These are phyloP conservation scores for Miniopterus natalensis DNA, from an alignment of 2,113 vertebrate genomes.

Conservation along the genomic window DNA sequence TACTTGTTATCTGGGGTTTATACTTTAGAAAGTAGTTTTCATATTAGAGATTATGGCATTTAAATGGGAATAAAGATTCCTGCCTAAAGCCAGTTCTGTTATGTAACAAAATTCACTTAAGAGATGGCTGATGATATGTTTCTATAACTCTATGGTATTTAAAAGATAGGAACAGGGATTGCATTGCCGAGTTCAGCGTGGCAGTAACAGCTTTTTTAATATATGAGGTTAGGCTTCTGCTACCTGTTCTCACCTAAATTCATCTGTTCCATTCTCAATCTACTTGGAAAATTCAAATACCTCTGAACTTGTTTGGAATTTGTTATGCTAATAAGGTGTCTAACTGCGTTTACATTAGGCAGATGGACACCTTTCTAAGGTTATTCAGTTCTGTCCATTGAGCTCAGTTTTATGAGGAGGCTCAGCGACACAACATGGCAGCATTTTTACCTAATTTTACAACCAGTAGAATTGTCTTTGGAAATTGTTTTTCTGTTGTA, in stretches of 20 bases:
- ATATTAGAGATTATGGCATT: background rate
- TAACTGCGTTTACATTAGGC: too few relatives aligned
- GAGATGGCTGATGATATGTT: background rate
- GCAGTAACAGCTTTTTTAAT: background rate
- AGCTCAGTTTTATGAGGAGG: background rate
- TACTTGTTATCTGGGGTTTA: background rate
- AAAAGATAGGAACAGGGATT: background rate
- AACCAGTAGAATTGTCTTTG: background rate
- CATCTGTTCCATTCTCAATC: background rate
- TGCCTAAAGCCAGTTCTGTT: background rate
- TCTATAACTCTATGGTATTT: background rate
- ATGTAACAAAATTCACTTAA: background rate
- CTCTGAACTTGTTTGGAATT: background rate
- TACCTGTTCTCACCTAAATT: background rate
- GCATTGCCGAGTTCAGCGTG: background rate
- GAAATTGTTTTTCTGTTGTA: background rate
- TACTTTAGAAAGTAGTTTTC: slow-evolving; percentile 25
- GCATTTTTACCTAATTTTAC: background rate
- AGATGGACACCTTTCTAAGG: background rate
- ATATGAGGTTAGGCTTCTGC: background rate
- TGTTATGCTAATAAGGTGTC: background rate
- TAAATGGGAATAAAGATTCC: background rate
- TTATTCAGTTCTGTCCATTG: background rate
- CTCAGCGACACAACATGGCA: background rate
- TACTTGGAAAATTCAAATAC: background rate